A percentile compares a stretch with the other conserved stretches of the same genome.
Evolutionary conservation across 2,888 invertebrate species (phyloP).

Genomic region (Hololepta plana): DNA sequence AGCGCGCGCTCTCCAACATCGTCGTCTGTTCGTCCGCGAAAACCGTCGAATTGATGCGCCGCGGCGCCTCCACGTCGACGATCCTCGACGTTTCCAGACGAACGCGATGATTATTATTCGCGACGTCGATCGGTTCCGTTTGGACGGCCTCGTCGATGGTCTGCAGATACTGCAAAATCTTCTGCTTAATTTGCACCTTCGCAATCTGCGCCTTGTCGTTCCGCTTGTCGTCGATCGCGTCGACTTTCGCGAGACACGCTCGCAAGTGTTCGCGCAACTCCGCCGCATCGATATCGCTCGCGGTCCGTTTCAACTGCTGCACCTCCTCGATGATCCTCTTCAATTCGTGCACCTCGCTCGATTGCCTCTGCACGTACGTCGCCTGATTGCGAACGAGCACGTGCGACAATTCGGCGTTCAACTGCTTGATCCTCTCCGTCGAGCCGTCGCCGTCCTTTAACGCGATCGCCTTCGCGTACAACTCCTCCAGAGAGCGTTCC

Average conservation of each 20-base stretch:
- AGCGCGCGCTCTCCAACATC: too few species aligned
- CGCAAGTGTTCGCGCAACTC: slow-evolving; percentile 10
- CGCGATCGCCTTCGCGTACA: slow-evolving; percentile 8
- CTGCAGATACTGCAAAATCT: slow-evolving; percentile 10
- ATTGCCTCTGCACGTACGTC: slow-evolving; percentile 2
- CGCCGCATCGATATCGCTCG: slow-evolving; percentile 10
- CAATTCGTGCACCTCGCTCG: slow-evolving; percentile 4
- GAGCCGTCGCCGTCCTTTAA: too few species aligned
- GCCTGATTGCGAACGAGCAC: too few species aligned
- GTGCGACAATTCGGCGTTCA: slow-evolving; percentile 5
- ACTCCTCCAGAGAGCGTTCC: slow-evolving; percentile 8
- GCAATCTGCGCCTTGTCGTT: slow-evolving; percentile 10
- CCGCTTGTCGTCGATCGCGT: slow-evolving; percentile 7
- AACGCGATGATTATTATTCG: too few species aligned
- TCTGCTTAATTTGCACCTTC: slow-evolving; percentile 10
- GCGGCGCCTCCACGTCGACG: too few species aligned
- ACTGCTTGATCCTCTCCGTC: too few species aligned
- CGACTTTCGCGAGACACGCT: slow-evolving; percentile 7
- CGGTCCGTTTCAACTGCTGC: slow-evolving; percentile 10
- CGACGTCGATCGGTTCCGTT: too few species aligned
- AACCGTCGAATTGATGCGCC: too few species aligned
- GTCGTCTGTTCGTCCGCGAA: too few species aligned
- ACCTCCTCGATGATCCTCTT: slow-evolving; percentile 11
- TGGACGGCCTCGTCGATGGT: slow-evolving; percentile 13
- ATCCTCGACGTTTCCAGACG: too few species aligned